Evolutionary conservation across 2,113 vertebrate genomes (phyloP), one percentile per base, ranked within the genome.

Genomic region (Sturnira hondurensis): DNA sequence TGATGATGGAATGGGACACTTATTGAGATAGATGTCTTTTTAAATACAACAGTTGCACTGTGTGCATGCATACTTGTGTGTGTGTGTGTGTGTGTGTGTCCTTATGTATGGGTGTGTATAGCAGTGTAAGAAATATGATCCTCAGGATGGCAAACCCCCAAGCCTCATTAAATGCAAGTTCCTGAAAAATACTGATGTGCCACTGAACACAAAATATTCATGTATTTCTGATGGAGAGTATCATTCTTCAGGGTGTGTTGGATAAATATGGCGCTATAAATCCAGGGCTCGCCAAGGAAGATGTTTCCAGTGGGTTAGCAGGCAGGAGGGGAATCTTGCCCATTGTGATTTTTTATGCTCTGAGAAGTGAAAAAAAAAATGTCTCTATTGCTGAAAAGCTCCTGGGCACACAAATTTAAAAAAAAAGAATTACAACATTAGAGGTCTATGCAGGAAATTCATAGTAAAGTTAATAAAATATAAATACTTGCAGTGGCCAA

Each of bases 261-360:
- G 24, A 1, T 77, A 84, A 93, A 77, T 94, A 76, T 54, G 38
- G 70, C 1, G 15, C 56, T 90, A 28, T 96, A 74, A 92, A 92
- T 90, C 65, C 31, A 77, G 36, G 6, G 5, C 7, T 77, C 16
- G 56, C 43, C 41, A 63, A 36, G 47, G 36, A 65, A 76, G 22
- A 45, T 8, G 26, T 47, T 93, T 89, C n/a, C 14, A 70, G 36
- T 43, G 36, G 56, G 7, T 71, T 77, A 71, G n/a, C 41, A 77
- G 36, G 22, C 43, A 84, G 16, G 15, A 80, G 33, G 24, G 28
- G 17, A 84, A 67, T 85, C 38, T 67, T 16, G 38, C 15, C 38
- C n/a, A 67, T 28, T 91, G 80, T 76, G 38, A 85, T 92, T 86
- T 93, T 83, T 81, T 89, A 76, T 71, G 50, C 43, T 92, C 86